Evolutionary conservation across 1,140 invertebrate species (phyloP), one percentile per base, ranked within the genome.

Genomic region (Bursaphelenchus mucronatus): DNA sequence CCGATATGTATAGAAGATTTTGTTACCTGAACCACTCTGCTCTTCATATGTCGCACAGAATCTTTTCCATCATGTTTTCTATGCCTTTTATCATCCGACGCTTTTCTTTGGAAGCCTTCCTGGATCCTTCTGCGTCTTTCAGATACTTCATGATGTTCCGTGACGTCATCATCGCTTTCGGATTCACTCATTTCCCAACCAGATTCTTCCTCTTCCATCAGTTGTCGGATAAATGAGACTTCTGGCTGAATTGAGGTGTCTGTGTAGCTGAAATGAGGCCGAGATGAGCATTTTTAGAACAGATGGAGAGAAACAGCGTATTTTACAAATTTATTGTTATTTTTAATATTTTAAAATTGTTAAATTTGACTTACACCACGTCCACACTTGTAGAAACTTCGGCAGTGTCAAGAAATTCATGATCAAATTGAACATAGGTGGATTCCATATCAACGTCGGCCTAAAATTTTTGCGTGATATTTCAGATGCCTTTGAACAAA

Each of bases 161-260:
- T 44, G 57, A 39, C 19, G 54, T 15, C n/a, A 13, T 30, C 19
- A 43, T 15, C 11, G 41, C 57, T 45, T 5, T 30, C 30, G 2
- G 30, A 30, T 5, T 30, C 30, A 30, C 30, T 30, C 30, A 30
- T 30, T 30, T 30, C 30, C 30, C 30, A 30, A 5, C 30, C 30
- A 30, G 30, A 30, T 5, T 13, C 67, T 39, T 69, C 67, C 13
- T 69, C 67, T 19, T 70, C 68, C 17, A 70, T 4, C 11, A 57
- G 43, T 19, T 64, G 69, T 15, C 71, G 52, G 44, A 71, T 71
- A 50, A 67, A 71, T 6, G 73, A 75, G 7, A 75, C 73, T 67
- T 75, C 73, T 13, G 73, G 73, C 54, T 75, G 73, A 45, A 75
- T 70, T 55, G 71, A 71, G 13, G 66, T 66, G 41, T 49, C 70